Conservation (phyloP, 2,888 invertebrate genomes). For the Lepidochitona cinerea region DNA sequence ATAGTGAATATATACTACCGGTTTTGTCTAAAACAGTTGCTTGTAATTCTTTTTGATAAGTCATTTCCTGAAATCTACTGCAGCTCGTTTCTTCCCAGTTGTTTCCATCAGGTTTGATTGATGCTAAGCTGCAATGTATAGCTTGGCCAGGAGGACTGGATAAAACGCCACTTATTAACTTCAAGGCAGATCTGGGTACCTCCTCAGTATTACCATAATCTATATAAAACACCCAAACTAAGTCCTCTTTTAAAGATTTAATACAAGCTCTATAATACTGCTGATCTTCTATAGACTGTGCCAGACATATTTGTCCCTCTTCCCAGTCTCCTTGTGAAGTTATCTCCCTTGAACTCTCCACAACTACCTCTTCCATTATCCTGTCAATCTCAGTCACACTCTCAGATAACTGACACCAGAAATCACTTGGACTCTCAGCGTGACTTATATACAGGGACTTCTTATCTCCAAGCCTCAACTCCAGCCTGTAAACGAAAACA, state of each 20-base stretch:
- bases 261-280: constrained; percentile 72
- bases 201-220: constrained; percentile 76
- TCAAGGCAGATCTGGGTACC: background rate
- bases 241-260: constrained; percentile 70
- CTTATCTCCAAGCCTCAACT: constrained; percentile 19
- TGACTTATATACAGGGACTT: constrained; percentile 29
- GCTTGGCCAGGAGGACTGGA: background rate
- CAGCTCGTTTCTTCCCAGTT: constrained; percentile 33
- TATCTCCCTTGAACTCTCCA: constrained; percentile 9
- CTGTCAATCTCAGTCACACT: constrained; percentile 29
- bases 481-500: too few species aligned
- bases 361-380: constrained; percentile 37
- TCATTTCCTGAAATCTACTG: constrained; percentile 33
- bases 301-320: constrained; percentile 13
- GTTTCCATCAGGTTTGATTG: background rate
- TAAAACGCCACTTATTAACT: background rate
- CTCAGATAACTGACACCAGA: constrained; percentile 47
- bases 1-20: background rate
- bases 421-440: constrained; percentile 36
- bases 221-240: constrained; percentile 75
- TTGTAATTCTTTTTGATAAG: constrained; percentile 26
- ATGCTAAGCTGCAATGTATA: background rate
- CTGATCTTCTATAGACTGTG: constrained; percentile 23
- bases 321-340: background rate
- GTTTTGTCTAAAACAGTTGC: constrained; percentile 4